Conservation (phyloP, 1,140 invertebrate genomes). For the Drosophila chauvacae region DNA sequence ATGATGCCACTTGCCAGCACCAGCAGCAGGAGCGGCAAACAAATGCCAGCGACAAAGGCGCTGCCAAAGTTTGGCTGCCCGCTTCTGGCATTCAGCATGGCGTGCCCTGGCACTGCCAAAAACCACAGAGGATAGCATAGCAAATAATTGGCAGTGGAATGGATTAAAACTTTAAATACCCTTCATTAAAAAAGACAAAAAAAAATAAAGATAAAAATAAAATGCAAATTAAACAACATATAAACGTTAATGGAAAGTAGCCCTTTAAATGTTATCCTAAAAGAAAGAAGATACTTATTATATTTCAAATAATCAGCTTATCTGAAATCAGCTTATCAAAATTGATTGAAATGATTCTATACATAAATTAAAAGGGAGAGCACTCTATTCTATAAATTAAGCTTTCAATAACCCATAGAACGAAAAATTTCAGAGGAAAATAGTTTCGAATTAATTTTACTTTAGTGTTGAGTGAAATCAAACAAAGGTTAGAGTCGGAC, state of each 20-base stretch:
- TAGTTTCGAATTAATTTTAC: too few relatives aligned
- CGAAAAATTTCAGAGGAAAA: too few relatives aligned
- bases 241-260: background rate
- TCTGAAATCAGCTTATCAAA: too few relatives aligned
- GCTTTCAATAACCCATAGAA: too few relatives aligned
- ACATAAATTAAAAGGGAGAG: too few relatives aligned
- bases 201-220: background rate
- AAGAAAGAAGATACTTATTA: too few relatives aligned
- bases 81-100: constrained; percentile 60
- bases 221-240: background rate
- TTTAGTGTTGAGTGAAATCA: background rate
- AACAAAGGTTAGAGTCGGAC: background rate
- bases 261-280: background rate
- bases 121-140: constrained; percentile 50
- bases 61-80: constrained; percentile 49
- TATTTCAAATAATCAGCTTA: too few relatives aligned
- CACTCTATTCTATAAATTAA: too few relatives aligned
- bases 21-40: constrained; percentile 32
- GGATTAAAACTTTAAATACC: background rate
- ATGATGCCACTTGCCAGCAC: constrained; percentile 60
- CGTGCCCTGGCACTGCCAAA: constrained; percentile 74
- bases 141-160: background rate
- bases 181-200: background rate
- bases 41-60: constrained; percentile 29
- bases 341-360: too few relatives aligned